Evolutionary conservation across 2,888 invertebrate genomes (phyloP), one percentile per base, ranked within the genome.

Genomic region (Nyleta sp.): DNA sequence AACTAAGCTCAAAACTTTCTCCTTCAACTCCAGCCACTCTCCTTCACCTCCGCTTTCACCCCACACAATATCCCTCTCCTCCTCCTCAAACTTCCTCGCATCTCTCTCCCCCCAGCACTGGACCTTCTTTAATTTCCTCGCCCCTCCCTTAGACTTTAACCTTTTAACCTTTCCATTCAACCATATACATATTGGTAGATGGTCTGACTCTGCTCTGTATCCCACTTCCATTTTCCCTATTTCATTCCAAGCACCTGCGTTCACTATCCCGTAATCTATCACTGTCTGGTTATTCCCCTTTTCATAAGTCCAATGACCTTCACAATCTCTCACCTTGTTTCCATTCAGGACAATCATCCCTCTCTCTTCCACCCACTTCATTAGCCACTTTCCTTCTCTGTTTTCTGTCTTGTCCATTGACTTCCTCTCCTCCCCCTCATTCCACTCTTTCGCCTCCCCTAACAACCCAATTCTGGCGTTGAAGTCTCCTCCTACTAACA

Each of bases 271-370:
- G 7, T 79, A 74, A 31, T 81, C 81, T 28, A 81, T 71, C 15
- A 80, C 79, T 22, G 77, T 53, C 6, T 35, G 59, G 8, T 57
- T 42, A 31, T 62, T 74, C 1, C 38, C 67, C n/a, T 53, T 53
- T n/a, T 64, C 40, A 62, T 46, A 80, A 1, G 78, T 73, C 20
- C 22, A 71, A 17, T 78, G 64, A 8, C 81, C 79, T 18, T 71
- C 52, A 38, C 55, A 55, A 50, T 77, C 79, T 33, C 72, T 60
- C 33, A 52, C 44, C 20, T 28, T 60, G 8, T 46, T 60, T 20
- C 65, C 76, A 38, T 80, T 81, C 8, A 76, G 17, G 1, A 82
- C 71, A n/a, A 57, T 22, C 74, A 65, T 70, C 0, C 77, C 78
- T 50, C 44, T 40, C 2, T 77, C 55, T 17, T 71, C 75, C 8